Evolutionary conservation across 2,113 vertebrate genomes (phyloP), one percentile per base, ranked within the genome.

Genomic region (Hiodon tergisus): DNA sequence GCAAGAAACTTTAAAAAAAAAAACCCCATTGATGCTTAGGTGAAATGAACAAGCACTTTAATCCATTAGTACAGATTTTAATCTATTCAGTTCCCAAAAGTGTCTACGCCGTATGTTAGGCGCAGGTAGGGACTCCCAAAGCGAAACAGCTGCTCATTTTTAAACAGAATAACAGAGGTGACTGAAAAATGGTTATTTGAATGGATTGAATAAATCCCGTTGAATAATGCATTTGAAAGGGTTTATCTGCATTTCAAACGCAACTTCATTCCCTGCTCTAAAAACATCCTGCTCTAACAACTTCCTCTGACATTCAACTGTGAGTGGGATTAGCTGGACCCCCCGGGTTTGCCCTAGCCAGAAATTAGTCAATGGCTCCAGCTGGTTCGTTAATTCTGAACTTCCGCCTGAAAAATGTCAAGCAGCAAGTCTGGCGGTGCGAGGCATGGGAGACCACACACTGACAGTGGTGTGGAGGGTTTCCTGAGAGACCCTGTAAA

Each of bases 381-480:
- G 80, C 85, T 87, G 86, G 75, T 82, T 68, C 52, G 61, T 83
- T 80, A 80, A 74, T 83, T 81, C 79, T 84, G 77, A 86, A 85
- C 84, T 84, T 74, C 79, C 79, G 76, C 75, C 70, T 82, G 76
- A 67, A 73, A 88, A 89, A 89, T 82, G 85, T 78, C 87, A 85
- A 69, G 73, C 83, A 76, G 75, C 82, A 70, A 78, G 71, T 78
- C 77, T 74, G 66, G 78, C 60, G 13, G 31, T 5, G 75, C 65
- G 48, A 60, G 51, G 17, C 17, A 11, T 54, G 48, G 71, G 58
- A 53, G 55, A 7, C 47, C 9, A 52, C 71, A 9, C 67, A 78
- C 60, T 50, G 75, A 75, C 69, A 83, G 78, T 75, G 82, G 51
- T 73, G 78, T 77, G 76, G 75, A 79, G 81, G 84, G 66, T 71